These are phyloP conservation scores for Centruroides sculpturatus DNA, from an alignment of 1,140 invertebrate genomes.

Conservation along the genomic window DNA sequence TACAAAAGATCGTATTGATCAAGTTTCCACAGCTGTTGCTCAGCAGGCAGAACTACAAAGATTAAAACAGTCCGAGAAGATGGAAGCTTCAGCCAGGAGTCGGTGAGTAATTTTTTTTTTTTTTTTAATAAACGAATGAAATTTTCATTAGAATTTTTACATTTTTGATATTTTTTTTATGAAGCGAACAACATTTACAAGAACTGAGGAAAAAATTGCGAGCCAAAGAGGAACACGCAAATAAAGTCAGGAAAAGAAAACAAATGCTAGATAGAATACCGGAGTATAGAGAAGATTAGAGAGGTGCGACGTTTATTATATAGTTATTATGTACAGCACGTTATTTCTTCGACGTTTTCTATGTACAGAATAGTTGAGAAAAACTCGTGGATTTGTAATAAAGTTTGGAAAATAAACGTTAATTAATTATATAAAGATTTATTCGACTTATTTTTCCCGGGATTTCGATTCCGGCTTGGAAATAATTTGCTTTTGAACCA, in stretches of 20 bases:
- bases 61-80: slow-evolving; percentile 5
- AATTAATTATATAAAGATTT: too few relatives aligned
- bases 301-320: too few relatives aligned
- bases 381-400: too few relatives aligned
- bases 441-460: too few relatives aligned
- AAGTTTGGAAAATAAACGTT: too few relatives aligned
- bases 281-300: neutral
- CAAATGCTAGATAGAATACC: slow-evolving; percentile 6
- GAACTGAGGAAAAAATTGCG: slow-evolving; percentile 9
- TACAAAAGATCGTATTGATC: slow-evolving; percentile 1
- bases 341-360: too few relatives aligned
- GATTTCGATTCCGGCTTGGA: too few relatives aligned
- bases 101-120: neutral
- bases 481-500: too few relatives aligned
- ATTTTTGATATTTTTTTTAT: neutral
- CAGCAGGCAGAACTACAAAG: slow-evolving; percentile 5
- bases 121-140: neutral
- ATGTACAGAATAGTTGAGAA: too few relatives aligned
- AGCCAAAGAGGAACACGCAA: slow-evolving; percentile 7
- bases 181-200: slow-evolving; percentile 7
- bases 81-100: neutral
- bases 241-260: slow-evolving; percentile 8
- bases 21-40: neutral
- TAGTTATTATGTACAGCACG: too few relatives aligned
- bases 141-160: neutral